Base-by-base conservation (phyloP, 2,113 vertebrate species). In the Actenoides lindsayi region DNA sequence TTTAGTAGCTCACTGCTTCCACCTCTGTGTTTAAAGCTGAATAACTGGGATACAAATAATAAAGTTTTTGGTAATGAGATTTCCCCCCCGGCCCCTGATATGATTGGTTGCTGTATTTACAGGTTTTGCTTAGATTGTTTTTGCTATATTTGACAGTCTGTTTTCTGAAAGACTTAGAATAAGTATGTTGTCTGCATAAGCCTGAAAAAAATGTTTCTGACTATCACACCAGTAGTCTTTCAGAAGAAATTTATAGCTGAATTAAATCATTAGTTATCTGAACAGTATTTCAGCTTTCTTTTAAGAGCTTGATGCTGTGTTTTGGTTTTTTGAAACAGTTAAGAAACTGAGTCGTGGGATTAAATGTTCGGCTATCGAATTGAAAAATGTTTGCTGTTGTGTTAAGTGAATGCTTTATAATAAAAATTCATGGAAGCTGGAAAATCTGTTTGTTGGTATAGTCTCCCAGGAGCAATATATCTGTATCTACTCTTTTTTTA, bases 331-430 rank as follows among this genome's bases (percentile, higher is more conserved):
- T 5, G 37, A 91, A 91, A 37, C 44, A 44, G 62, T 74, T 67
- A 75, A 76, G 50, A 90, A 87, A 56, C 23, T 41, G 67, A 69
- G n/a, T 87, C 1, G 2, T 54, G 41, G 41, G 59, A 88, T 77
- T 90, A 76, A 80, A 83, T 77, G 30, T 63, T 92, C 39, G 54
- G 41, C 76, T 83, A 3, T 74, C 17, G 44, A 80, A 50, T 9
- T 88, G 81, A 85, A 86, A 96, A 93, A 90, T 74, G 25, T 63
- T 79, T 85, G 41, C 76, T 80, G 42, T 56, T 90, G 39, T 86
- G 25, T 83, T 91, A 94, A 76, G 50, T 6, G 48, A 89, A 89
- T 83, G 28, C 20, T 93, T 88, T 93, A 30, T 90, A 88, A 57
- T 50, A 80, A 69, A 91, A 91, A 94, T 85, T 90, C 63, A 67